A percentile compares a stretch with the other conserved stretches of the same genome.
These are phyloP conservation scores for Phasia obesa DNA, from an alignment of 2,888 invertebrate genomes.

Conservation along the genomic window DNA sequence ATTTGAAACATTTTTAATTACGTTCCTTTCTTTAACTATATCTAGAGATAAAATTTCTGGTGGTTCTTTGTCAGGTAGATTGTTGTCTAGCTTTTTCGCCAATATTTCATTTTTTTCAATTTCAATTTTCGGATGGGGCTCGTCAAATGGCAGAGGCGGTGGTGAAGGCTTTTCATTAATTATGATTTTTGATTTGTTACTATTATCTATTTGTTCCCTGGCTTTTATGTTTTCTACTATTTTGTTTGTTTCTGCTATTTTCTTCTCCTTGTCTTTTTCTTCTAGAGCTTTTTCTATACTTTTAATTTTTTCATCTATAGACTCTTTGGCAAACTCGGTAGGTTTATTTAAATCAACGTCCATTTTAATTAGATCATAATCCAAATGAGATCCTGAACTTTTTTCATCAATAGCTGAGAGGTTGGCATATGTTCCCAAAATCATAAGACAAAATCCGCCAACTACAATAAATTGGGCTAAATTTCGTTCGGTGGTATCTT, in stretches of 20 bases:
- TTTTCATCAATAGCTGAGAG: constrained; percentile 88
- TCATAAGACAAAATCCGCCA: constrained; percentile 92
- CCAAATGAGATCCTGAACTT: constrained; percentile 80
- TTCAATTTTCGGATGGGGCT: constrained; percentile 59
- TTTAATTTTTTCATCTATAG: constrained; percentile 65
- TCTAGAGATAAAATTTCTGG: constrained; percentile 26
- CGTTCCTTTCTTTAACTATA: not conserved
- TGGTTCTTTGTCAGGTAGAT: constrained; percentile 33
- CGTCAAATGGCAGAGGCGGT: constrained; percentile 78
- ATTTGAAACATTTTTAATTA: not conserved
- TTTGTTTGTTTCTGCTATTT: constrained; percentile 38
- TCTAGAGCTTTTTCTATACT: constrained; percentile 71
- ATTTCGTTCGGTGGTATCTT: constrained; percentile 91
- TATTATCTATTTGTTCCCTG: constrained; percentile 18
- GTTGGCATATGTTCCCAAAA: constrained; percentile 95
- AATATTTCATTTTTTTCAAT: constrained; percentile 22
- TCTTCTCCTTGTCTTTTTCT: constrained; percentile 48
- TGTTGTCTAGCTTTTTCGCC: constrained; percentile 5
- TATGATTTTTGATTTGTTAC: constrained; percentile 30
- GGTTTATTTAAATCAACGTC: constrained; percentile 64
- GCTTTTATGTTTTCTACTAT: constrained; percentile 6
- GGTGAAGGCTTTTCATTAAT: constrained; percentile 36
- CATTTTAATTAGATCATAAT: constrained; percentile 59
- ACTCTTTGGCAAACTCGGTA: constrained; percentile 71
- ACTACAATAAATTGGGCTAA: constrained; percentile 92